Base-by-base conservation (phyloP, 2,113 vertebrate genomes). In the Mesitornis unicolor region DNA sequence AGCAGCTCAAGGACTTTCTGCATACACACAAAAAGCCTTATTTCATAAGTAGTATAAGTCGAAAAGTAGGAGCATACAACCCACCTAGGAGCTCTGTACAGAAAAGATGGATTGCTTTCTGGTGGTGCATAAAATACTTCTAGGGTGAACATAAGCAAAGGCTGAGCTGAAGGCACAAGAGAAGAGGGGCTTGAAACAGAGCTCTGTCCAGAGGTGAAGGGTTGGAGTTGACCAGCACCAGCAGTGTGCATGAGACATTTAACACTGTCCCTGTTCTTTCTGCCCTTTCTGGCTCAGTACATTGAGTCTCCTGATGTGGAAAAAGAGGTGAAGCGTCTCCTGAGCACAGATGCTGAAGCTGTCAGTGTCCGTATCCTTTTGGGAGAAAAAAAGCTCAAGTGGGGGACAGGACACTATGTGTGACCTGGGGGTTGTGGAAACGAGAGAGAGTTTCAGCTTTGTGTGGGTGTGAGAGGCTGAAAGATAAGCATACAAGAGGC, bases 361-460 rank as follows among this genome's bases (percentile, higher is more conserved):
- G 97, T 99, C 97, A 98, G 98, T 95, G 98, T 98, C 85, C 99
- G 98, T 99, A 99, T 99, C 99, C 98, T 99, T 99, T 97, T 13
- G 69, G 35, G 40, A 43, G 29, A 1, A 2, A 63, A 53, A 73
- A 48, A 20, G 7, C 63, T 65, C 42, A 16, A 3, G 29, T 12
- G 1, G 3, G 19, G 69, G 19, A 29, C 35, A 31, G 50, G 57
- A 35, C 20, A 2, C 16, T 35, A 0, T 14, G 57, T 59, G 42
- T 69, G 51, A 50, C 35, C 13, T 87, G 78, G 36, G 45, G 12
- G 2, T 11, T 76, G 47, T 65, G 71, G 26, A 31, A 59, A 22
- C 48, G 59, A 80, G 29, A 81, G 48, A 12, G 21, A 68, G 42
- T 6, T 1, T 61, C 68, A 54, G 47, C 42, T 91, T n/a, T 42